phyloP scores from a whole-genome alignment of 2,113 vertebrate genomes.

The Macquaria australasica region DNA sequence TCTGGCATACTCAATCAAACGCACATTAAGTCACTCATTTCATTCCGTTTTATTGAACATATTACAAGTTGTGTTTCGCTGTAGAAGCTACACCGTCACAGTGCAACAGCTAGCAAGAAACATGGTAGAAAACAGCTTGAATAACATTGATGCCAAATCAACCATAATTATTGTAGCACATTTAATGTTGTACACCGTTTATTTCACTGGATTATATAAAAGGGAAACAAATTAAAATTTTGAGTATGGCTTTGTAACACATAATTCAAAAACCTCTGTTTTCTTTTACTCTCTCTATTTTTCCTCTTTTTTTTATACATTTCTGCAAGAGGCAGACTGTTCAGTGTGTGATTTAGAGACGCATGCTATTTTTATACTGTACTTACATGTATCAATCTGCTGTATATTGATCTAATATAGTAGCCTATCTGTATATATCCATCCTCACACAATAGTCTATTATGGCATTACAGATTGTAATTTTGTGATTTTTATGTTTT shows the following conservation, averaged over 20 bases:
- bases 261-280: neutral
- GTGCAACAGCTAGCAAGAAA: neutral
- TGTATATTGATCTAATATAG: constrained; percentile 56
- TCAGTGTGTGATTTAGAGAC: constrained; percentile 57
- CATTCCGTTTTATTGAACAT: neutral
- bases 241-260: constrained; percentile 4
- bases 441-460: constrained; percentile 32
- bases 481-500: constrained; percentile 75
- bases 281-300: neutral
- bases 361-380: constrained; percentile 81
- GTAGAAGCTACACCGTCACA: neutral
- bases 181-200: constrained; percentile 22
- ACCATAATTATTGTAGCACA: constrained; percentile 33
- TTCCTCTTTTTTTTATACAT: constrained; percentile 34
- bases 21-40: neutral
- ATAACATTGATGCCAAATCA: constrained; percentile 36
- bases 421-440: constrained; percentile 49
- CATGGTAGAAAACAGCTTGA: constrained; percentile 7
- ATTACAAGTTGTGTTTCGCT: neutral
- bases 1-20: neutral
- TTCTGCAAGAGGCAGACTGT: constrained; percentile 54
- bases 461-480: constrained; percentile 53
- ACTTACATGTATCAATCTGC: constrained; percentile 23
- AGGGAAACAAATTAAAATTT: constrained; percentile 35
- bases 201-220: constrained; percentile 36